phyloP scores from a whole-genome alignment of 2,888 invertebrate species.

The Liodrosophila aerea region DNA sequence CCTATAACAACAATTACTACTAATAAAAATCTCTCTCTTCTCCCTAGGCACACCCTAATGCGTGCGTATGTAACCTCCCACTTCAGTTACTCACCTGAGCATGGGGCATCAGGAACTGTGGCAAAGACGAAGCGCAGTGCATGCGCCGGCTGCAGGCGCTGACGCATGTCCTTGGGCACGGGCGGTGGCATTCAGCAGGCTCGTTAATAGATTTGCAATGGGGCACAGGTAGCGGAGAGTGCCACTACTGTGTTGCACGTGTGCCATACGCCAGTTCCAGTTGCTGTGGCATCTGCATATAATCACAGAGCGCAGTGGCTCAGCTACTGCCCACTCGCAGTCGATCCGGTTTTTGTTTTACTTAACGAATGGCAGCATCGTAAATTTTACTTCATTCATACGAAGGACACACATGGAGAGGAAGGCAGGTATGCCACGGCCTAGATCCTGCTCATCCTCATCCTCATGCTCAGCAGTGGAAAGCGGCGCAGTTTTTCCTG shows the following conservation, averaged over 20 bases:
- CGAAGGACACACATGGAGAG: slow-evolving; percentile 25
- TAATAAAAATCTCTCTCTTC: too few species aligned
- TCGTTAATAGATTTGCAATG: slow-evolving; percentile 67
- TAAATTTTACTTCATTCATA: slow-evolving; percentile 73
- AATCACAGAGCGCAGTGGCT: slow-evolving; percentile 47
- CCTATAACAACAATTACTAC: too few species aligned
- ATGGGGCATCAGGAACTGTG: slow-evolving; percentile 26
- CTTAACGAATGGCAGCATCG: slow-evolving; percentile 58
- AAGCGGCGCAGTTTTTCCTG: slow-evolving; percentile 27
- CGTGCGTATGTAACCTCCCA: too few species aligned
- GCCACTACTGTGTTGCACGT: slow-evolving; percentile 35
- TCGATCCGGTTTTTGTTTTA: slow-evolving; percentile 52
- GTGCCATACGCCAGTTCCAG: slow-evolving; percentile 30
- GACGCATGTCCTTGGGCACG: slow-evolving; percentile 46
- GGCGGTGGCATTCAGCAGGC: slow-evolving; percentile 16
- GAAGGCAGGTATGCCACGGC: neutral
- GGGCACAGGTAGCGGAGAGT: neutral
- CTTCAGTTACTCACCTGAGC: too few species aligned
- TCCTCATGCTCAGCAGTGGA: neutral
- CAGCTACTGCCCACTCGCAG: slow-evolving; percentile 6
- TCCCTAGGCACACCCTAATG: too few species aligned
- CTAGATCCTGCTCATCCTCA: neutral
- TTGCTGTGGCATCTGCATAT: slow-evolving; percentile 60
- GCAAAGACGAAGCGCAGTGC: slow-evolving; percentile 32
- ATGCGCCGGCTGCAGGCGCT: slow-evolving; percentile 48